Base-by-base conservation (phyloP, 2,113 vertebrate genomes). In the Ptyas mucosa region DNA sequence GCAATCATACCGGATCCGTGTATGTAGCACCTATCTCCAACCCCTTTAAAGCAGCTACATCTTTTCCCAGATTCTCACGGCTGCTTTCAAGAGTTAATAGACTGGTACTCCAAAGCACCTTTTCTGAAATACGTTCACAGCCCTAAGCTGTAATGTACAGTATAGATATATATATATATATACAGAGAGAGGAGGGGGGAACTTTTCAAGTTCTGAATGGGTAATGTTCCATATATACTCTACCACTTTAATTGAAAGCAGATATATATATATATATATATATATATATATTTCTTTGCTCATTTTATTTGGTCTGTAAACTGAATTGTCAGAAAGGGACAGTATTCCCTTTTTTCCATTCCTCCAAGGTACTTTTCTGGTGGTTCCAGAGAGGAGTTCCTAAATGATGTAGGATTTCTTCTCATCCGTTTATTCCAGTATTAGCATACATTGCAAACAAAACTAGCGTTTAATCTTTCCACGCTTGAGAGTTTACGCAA, bases 261-360 rank as follows among this genome's bases (percentile, higher is more conserved):
- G 93, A 89, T 69, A n/a, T n/a, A n/a, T n/a, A n/a, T n/a, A n/a
- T n/a, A n/a, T n/a, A n/a, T n/a, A n/a, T n/a, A n/a, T n/a, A n/a
- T n/a, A n/a, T n/a, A n/a, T n/a, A n/a, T n/a, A n/a, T n/a, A n/a
- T n/a, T n/a, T 24, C 49, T 12, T n/a, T 3, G 85, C 39, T 88
- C 49, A 6, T 91, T 96, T 92, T 91, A 94, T 43, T 94, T 34
- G 0, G 69, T 93, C 93, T 97, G 97, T 98, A 96, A 97, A 94
- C 93, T 49, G 90, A 88, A 55, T 91, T 95, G 95, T 97, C 64
- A 2, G 21, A 97, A 97, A 97, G 96, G 97, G 96, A 95, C 97
- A 97, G 97, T 93, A 97, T 97, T 81, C 97, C 97, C 97, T 97
- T 96, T 97, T 96, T 95, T 95, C 92, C 94, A 95, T 95, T 94